Percentiles rank a stretch among this genome's conserved stretches.
Evolutionary conservation across 2,113 vertebrate genomes (phyloP).

Genomic region (Cynocephalus volans): DNA sequence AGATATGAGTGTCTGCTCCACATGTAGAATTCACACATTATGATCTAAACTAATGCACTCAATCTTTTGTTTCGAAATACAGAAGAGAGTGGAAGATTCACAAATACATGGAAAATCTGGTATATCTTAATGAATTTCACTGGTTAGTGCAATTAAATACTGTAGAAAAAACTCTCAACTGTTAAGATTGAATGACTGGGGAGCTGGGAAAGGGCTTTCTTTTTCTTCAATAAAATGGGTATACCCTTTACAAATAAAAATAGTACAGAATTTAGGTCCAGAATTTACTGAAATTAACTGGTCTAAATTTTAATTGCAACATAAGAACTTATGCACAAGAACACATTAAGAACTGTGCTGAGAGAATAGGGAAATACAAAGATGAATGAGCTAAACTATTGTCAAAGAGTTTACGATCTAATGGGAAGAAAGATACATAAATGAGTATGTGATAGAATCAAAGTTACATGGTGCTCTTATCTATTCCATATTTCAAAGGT

Average conservation of each 20-base stretch:
- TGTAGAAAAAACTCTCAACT: neutral
- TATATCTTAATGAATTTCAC: constrained; percentile 22
- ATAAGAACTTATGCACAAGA: too few species aligned
- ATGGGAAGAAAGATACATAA: neutral
- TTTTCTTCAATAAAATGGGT: neutral
- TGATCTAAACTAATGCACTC: neutral
- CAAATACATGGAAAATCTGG: neutral
- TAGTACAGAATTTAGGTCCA: neutral
- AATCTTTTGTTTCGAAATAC: neutral
- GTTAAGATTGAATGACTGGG: neutral
- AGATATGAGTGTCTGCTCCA: neutral
- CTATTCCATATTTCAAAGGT: neutral
- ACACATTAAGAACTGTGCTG: neutral
- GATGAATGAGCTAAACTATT: neutral
- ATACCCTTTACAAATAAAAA: constrained; percentile 30
- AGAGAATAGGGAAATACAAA: neutral
- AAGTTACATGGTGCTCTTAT: neutral
- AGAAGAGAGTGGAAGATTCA: neutral
- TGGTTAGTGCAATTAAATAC: neutral
- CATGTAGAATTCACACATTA: neutral
- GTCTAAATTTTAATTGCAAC: neutral
- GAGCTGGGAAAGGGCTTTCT: neutral
- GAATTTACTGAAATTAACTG: constrained; percentile 52
- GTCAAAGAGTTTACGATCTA: neutral
- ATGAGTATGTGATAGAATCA: neutral